A percentile compares a stretch with the other conserved stretches of the same genome.
These are phyloP conservation scores for Tarsius wallacei DNA, from an alignment of 2,797 vertebrate genomes.

Conservation along the genomic window DNA sequence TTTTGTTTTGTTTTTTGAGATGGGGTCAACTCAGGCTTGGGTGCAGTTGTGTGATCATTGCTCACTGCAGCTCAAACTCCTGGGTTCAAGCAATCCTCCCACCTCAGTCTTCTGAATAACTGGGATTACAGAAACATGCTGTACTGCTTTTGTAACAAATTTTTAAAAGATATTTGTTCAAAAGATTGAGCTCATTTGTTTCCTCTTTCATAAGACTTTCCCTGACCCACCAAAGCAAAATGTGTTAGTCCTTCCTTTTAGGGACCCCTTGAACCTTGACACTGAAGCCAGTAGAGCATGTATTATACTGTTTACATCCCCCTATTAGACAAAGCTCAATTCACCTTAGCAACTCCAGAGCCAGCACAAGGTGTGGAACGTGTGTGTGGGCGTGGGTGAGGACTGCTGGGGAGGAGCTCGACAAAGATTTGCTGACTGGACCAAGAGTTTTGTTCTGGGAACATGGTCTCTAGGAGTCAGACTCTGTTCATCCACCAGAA, in stretches of 20 bases:
- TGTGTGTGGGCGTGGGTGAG: neutral
- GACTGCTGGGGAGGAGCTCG: neutral
- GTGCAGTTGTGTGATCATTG: neutral
- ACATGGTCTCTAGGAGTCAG: neutral
- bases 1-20: neutral
- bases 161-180: neutral
- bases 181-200: neutral
- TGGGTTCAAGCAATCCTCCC: neutral
- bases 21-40: too few relatives aligned
- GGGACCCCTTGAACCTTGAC: neutral
- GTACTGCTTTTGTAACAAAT: neutral
- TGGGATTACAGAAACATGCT: neutral
- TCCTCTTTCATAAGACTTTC: constrained; percentile 12
- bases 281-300: neutral
- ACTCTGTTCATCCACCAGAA: neutral
- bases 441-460: neutral
- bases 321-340: neutral
- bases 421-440: neutral
- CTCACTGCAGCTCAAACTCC: neutral
- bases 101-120: neutral
- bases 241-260: neutral
- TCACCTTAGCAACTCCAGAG: neutral
- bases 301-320: neutral
- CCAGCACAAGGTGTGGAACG: neutral
- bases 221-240: neutral